These are phyloP conservation scores for Zaprionus capensis DNA, from an alignment of 1,140 invertebrate genomes.

Conservation along the genomic window DNA sequence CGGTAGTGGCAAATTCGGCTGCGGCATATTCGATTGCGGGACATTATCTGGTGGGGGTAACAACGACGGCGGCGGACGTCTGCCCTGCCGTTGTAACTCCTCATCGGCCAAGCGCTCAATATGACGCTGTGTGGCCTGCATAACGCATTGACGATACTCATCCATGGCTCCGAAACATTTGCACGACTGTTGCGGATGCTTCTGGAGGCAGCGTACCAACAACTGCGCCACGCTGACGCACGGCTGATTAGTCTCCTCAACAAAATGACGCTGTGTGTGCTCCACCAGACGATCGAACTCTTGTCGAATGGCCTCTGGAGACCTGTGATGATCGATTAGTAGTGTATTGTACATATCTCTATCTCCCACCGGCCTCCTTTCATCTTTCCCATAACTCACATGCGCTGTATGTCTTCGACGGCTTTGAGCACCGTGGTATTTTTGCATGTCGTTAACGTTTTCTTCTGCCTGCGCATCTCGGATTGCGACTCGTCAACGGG, in stretches of 20 bases:
- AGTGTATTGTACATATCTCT: not conserved
- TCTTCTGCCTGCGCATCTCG: not conserved
- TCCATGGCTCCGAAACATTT: conserved; percentile 61
- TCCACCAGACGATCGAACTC: conserved; percentile 58
- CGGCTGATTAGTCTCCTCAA: conserved; percentile 16
- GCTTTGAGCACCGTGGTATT: conserved; percentile 30
- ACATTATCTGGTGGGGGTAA: conserved; percentile 25
- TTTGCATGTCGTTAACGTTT: not conserved
- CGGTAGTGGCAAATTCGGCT: conserved; percentile 24
- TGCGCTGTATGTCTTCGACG: conserved; percentile 57
- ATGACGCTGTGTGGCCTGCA: conserved; percentile 42
- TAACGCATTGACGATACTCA: conserved; percentile 49
- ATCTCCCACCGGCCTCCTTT: not conserved
- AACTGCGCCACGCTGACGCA: conserved; percentile 39
- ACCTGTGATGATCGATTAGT: conserved; percentile 16
- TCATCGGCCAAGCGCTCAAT: conserved; percentile 38
- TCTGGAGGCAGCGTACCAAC: conserved; percentile 44
- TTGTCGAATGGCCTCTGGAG: conserved; percentile 43
- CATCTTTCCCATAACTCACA: conserved; percentile 42
- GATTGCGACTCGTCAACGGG: not conserved
- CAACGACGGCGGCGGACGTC: not conserved
- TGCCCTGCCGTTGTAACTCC: not conserved
- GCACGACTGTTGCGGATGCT: conserved; percentile 33
- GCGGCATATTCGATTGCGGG: not conserved
- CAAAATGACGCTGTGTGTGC: conserved; percentile 31